Percentiles rank a stretch among this genome's conserved stretches.
Conservation (phyloP, 2,113 vertebrate genomes). For the Pedetes capensis region DNA sequence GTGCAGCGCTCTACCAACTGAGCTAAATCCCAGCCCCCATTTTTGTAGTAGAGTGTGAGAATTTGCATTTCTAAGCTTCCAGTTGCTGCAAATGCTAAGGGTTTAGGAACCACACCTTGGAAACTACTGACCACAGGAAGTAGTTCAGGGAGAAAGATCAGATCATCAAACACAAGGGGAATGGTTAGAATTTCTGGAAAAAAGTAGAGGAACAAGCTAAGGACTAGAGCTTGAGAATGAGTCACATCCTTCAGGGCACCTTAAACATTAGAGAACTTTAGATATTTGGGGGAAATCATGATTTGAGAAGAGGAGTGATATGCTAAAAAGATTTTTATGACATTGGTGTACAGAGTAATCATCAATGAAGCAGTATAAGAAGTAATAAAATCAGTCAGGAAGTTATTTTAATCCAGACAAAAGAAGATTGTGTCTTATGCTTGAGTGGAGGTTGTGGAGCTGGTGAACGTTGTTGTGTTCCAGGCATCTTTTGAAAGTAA, state of each 20-base stretch:
- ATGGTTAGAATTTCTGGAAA: not conserved
- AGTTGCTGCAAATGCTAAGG: not conserved
- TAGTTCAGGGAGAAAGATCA: not conserved
- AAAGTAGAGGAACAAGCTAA: not conserved
- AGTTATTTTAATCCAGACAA: not conserved
- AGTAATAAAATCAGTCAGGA: not conserved
- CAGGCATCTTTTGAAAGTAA: not conserved
- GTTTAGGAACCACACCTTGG: not conserved
- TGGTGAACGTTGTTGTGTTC: not conserved
- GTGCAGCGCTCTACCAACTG: no score
- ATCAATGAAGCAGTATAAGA: not conserved
- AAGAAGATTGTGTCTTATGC: not conserved
- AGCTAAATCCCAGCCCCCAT: no score
- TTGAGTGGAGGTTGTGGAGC: not conserved
- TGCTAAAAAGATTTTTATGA: no score
- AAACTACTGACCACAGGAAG: no score
- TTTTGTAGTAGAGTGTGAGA: not conserved
- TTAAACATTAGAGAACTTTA: not conserved
- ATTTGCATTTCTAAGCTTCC: not conserved
- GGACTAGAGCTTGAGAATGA: not conserved
- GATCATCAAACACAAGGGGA: not conserved
- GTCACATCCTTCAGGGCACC: not conserved
- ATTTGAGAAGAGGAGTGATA: not conserved
- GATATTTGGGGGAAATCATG: not conserved
- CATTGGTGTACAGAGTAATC: no score